Conservation (phyloP, 2,888 invertebrate genomes). For the Drosophila multiciliata region DNA sequence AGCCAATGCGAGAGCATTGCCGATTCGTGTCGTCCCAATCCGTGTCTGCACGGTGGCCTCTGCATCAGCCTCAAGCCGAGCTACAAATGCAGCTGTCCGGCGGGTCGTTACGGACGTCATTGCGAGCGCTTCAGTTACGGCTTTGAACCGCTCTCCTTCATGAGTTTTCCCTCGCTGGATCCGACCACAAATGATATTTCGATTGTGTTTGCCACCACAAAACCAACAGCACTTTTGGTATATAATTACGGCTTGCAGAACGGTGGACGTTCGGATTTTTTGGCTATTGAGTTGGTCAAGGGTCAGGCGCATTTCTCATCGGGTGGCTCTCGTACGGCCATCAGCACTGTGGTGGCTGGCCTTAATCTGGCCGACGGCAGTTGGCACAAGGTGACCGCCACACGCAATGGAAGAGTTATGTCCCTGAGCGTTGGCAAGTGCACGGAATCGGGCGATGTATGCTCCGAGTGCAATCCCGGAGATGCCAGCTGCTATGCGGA, state of each 20-base stretch:
- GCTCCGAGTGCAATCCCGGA: constrained; percentile 94
- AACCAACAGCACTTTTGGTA: constrained; percentile 93
- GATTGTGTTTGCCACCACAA: constrained; percentile 95
- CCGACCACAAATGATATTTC: constrained; percentile 96
- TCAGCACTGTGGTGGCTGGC: constrained; percentile 91
- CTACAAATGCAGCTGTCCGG: constrained; percentile 93
- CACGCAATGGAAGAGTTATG: constrained; percentile 94
- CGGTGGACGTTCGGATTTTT: constrained; percentile 95
- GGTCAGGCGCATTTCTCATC: constrained; percentile 95
- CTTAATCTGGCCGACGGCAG: constrained; percentile 91
- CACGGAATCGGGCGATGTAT: constrained; percentile 93
- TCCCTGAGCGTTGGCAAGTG: constrained; percentile 93
- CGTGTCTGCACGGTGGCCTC: constrained; percentile 95
- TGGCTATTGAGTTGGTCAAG: constrained; percentile 94
- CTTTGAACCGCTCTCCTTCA: constrained; percentile 94
- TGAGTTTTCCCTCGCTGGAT: constrained; percentile 94
- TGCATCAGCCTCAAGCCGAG: constrained; percentile 95
- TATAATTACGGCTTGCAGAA: constrained; percentile 96
- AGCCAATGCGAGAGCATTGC: constrained; percentile 95
- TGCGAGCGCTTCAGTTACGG: constrained; percentile 96
- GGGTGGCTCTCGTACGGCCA: constrained; percentile 94
- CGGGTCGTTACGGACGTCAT: constrained; percentile 94
- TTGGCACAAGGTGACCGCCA: constrained; percentile 97
- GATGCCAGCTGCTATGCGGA: constrained; percentile 93
- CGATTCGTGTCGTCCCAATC: constrained; percentile 96